Percentiles rank a stretch among this genome's conserved stretches.
Evolutionary conservation across 2,797 vertebrate genomes (phyloP).

Genomic region (Anableps anableps): DNA sequence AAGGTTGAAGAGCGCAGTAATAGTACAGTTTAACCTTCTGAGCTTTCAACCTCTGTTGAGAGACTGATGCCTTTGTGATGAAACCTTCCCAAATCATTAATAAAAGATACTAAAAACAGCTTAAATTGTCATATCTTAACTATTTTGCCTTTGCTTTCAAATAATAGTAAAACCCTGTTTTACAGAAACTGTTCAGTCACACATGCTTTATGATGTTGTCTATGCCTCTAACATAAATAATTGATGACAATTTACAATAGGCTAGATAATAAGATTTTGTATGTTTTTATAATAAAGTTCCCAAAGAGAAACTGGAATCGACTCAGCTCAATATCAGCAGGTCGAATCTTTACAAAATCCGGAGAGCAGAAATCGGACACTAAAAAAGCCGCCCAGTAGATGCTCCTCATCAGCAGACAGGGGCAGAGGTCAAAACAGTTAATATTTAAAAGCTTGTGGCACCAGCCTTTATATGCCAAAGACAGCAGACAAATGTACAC

Average conservation of each 20-base stretch:
- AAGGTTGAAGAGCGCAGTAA: not conserved
- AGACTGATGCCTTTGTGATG: not conserved
- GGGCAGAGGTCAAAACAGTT: not conserved
- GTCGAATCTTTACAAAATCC: not conserved
- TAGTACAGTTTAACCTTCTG: not conserved
- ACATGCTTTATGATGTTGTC: not conserved
- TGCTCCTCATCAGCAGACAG: slow-evolving; percentile 4
- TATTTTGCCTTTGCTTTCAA: not conserved
- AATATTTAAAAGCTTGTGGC: not conserved
- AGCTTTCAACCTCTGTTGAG: not conserved
- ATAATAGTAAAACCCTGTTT: not conserved
- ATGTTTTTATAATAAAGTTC: not conserved
- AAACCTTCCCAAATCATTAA: not conserved
- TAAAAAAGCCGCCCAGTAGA: not conserved
- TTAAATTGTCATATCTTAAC: not conserved
- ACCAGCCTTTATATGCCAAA: not conserved
- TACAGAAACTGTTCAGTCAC: not conserved
- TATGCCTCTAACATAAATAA: not conserved
- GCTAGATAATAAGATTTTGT: not conserved
- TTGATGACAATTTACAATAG: not conserved
- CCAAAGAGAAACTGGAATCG: not conserved
- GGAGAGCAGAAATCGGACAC: no score
- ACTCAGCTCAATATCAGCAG: not conserved
- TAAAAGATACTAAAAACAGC: not conserved
- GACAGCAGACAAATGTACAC: not conserved